Evolutionary conservation across 1,140 invertebrate genomes (phyloP).

Genomic region (Hyposmocoma kahamanoa): DNA sequence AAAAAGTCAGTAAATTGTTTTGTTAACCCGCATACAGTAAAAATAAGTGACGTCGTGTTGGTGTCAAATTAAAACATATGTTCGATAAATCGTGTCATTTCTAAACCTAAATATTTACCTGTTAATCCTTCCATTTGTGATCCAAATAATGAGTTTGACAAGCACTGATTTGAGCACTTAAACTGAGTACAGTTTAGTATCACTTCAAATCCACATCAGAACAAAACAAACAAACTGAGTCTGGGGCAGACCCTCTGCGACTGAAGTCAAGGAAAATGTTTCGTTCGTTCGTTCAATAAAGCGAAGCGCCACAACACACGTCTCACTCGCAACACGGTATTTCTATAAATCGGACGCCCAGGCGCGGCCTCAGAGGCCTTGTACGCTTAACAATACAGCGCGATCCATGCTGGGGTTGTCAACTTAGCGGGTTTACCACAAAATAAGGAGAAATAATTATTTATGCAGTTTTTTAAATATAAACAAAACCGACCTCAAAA

Average conservation of each 20-base stretch:
- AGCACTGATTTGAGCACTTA: conserved; percentile 30
- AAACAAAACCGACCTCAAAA: too few species aligned
- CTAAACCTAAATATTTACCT: conserved; percentile 30
- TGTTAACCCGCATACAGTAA: too few species aligned
- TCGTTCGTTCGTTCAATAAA: background rate
- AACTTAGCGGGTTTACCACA: too few species aligned
- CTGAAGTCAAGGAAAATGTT: too few species aligned
- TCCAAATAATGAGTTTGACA: conserved; percentile 13
- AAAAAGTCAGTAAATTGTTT: too few species aligned
- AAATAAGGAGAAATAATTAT: too few species aligned
- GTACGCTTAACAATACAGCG: too few species aligned
- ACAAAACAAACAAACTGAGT: conserved; percentile 4
- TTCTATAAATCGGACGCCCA: too few species aligned
- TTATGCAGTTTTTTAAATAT: too few species aligned
- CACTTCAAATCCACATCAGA: conserved; percentile 37
- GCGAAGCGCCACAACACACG: background rate
- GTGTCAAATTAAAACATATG: conserved; percentile 42
- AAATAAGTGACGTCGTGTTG: conserved; percentile 33
- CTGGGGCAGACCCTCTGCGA: too few species aligned
- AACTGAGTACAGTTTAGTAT: conserved; percentile 31
- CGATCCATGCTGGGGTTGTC: too few species aligned
- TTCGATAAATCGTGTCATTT: conserved; percentile 20
- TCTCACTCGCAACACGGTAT: background rate
- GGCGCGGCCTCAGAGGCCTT: too few species aligned
- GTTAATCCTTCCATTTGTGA: conserved; percentile 42